Conservation (phyloP, 1,140 invertebrate genomes). For the Epicauta chinensis region DNA sequence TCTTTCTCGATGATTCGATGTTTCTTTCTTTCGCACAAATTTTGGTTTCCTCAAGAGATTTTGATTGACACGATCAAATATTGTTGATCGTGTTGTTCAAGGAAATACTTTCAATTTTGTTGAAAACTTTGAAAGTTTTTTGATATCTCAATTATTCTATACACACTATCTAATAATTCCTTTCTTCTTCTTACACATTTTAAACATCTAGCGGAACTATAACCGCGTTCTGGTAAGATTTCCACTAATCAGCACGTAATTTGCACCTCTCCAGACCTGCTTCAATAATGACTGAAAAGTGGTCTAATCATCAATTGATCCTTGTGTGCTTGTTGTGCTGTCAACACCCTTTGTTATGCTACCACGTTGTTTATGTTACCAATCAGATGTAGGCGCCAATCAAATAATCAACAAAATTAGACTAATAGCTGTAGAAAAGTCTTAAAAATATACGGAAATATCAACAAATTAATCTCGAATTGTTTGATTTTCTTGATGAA, state of each 20-base stretch:
- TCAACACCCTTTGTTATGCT: slow-evolving; percentile 11
- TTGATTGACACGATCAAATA: neutral
- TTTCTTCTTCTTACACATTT: slow-evolving; percentile 28
- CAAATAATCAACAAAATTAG: no score
- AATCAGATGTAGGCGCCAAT: slow-evolving; percentile 1
- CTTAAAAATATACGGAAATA: no score
- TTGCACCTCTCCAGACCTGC: slow-evolving; percentile 6
- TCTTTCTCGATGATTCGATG: no score
- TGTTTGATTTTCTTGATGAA: no score
- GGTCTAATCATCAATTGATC: neutral
- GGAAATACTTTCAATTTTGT: no score
- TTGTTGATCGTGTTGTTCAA: neutral
- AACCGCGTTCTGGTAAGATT: slow-evolving; percentile 30
- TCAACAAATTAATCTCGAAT: no score
- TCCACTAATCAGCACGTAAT: slow-evolving; percentile 21
- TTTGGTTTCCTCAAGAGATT: no score
- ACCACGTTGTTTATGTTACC: slow-evolving; percentile 4
- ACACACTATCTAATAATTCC: slow-evolving; percentile 27
- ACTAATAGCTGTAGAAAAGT: no score
- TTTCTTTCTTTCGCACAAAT: no score
- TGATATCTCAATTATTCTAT: neutral
- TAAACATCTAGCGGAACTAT: slow-evolving; percentile 33
- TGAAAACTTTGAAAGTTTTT: neutral
- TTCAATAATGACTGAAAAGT: no score
- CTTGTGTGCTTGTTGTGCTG: slow-evolving; percentile 19